A percentile compares a stretch with the other conserved stretches of the same genome.
phyloP scores from a whole-genome alignment of 2,888 invertebrate genomes.

The Nebria brevicollis region DNA sequence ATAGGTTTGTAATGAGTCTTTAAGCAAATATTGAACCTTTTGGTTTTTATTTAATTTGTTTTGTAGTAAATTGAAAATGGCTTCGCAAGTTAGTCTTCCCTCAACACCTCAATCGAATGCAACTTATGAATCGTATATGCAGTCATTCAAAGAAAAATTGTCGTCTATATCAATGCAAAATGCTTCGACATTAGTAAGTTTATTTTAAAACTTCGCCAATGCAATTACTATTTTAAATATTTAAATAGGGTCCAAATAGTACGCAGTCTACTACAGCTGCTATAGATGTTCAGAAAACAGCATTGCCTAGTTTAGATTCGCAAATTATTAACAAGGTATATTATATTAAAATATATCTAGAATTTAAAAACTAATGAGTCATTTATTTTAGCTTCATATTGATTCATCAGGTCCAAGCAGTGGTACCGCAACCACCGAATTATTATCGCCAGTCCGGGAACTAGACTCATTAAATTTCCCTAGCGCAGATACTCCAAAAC shows the following conservation, averaged over 20 bases:
- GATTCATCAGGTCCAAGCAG: constrained; percentile 55
- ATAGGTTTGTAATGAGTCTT: constrained; percentile 25
- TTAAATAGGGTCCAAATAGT: constrained; percentile 67
- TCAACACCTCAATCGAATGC: constrained; percentile 74
- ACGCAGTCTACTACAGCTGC: constrained; percentile 68
- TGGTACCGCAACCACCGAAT: constrained; percentile 57
- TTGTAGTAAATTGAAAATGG: constrained; percentile 47
- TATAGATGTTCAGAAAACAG: constrained; percentile 36
- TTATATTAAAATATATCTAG: not conserved
- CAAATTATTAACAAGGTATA: constrained; percentile 12
- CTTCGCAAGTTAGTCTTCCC: constrained; percentile 67
- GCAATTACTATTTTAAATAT: constrained; percentile 29
- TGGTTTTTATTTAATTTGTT: constrained; percentile 48
- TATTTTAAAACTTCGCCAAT: constrained; percentile 12
- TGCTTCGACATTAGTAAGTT: constrained; percentile 41
- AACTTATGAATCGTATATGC: constrained; percentile 75
- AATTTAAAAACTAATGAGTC: not conserved
- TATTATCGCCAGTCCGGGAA: constrained; percentile 59
- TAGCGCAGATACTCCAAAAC: constrained; percentile 59
- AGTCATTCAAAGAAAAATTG: constrained; percentile 76
- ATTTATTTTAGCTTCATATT: constrained; percentile 49
- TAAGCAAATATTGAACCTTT: constrained; percentile 17
- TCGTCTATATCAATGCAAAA: constrained; percentile 66
- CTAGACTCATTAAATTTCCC: constrained; percentile 49
- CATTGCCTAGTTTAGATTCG: constrained; percentile 29